Evolutionary conservation across 1,140 invertebrate species (phyloP).

Genomic region (Drosophila ambigua): DNA sequence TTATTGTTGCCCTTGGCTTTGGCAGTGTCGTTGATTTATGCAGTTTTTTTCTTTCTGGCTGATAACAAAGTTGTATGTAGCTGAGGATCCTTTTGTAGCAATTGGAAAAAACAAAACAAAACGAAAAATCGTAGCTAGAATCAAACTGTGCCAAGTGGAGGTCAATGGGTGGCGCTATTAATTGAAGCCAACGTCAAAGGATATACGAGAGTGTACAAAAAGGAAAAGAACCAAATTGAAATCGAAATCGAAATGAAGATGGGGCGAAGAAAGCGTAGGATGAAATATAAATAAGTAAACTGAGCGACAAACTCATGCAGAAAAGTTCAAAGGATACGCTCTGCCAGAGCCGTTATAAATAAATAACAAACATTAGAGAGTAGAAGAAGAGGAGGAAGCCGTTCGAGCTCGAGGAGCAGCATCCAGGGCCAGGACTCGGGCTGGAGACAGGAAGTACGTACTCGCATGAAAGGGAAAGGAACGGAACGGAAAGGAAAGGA

Average conservation of each 20-base stretch:
- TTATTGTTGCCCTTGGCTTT: slow-evolving; percentile 51
- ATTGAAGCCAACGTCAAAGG: slow-evolving; percentile 73
- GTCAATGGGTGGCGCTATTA: slow-evolving; percentile 63
- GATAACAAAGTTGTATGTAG: slow-evolving; percentile 3
- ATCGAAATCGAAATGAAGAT: slow-evolving; percentile 17
- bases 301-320: slow-evolving; percentile 74
- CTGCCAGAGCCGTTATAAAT: slow-evolving; percentile 74
- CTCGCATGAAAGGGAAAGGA: slow-evolving; percentile 50
- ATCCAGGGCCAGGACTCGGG: slow-evolving; percentile 1
- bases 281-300: slow-evolving; percentile 57
- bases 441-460: slow-evolving; percentile 32
- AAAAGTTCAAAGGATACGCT: slow-evolving; percentile 78
- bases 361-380: slow-evolving; percentile 77
- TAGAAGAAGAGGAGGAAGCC: slow-evolving; percentile 35
- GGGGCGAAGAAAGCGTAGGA: slow-evolving; percentile 5
- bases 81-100: slow-evolving; percentile 30
- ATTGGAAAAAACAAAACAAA: slow-evolving; percentile 9
- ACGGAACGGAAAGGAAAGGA: slow-evolving; percentile 33
- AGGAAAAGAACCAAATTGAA: slow-evolving; percentile 7
- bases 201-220: slow-evolving; percentile 15
- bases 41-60: slow-evolving; percentile 21
- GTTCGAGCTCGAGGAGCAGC: slow-evolving; percentile 1
- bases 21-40: slow-evolving; percentile 44
- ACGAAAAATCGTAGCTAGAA: slow-evolving; percentile 45
- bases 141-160: slow-evolving; percentile 24